A percentile compares a stretch with the other conserved stretches of the same genome.
Evolutionary conservation across 2,888 invertebrate species (phyloP).

Genomic region (Dusona sp.): DNA sequence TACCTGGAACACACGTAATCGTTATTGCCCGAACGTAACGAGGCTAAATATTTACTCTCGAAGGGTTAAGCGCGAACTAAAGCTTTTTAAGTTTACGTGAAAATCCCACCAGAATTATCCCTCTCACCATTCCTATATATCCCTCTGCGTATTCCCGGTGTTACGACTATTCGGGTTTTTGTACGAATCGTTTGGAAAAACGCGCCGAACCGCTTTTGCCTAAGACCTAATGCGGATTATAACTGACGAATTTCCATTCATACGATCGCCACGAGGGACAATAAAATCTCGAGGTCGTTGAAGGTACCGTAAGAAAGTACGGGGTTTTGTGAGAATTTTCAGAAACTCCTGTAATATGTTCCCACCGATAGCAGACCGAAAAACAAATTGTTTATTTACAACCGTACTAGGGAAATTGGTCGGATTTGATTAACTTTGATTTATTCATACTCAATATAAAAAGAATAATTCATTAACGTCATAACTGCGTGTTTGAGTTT

Average conservation of each 20-base stretch:
- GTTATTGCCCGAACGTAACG: slow-evolving; percentile 71
- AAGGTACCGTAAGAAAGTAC: slow-evolving; percentile 54
- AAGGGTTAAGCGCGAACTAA: slow-evolving; percentile 71
- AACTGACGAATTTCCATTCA: slow-evolving; percentile 65
- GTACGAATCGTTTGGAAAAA: slow-evolving; percentile 74
- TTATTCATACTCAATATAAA: not conserved
- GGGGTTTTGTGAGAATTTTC: not conserved
- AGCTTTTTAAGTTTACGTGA: slow-evolving; percentile 60
- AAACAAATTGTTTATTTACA: not conserved
- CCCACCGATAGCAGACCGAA: not conserved
- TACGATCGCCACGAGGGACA: slow-evolving; percentile 65
- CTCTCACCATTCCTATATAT: slow-evolving; percentile 71
- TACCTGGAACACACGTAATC: slow-evolving; percentile 52
- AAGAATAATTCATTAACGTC: not conserved
- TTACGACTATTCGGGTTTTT: slow-evolving; percentile 58
- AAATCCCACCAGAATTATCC: slow-evolving; percentile 71
- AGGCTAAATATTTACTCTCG: slow-evolving; percentile 80
- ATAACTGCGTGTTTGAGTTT: not conserved
- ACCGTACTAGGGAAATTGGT: not conserved
- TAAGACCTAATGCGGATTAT: slow-evolving; percentile 79
- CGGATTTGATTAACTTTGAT: not conserved
- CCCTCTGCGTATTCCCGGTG: slow-evolving; percentile 49
- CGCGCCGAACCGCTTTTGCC: slow-evolving; percentile 79
- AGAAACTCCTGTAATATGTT: not conserved
- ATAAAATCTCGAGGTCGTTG: slow-evolving; percentile 72